These are phyloP conservation scores for Mirounga angustirostris DNA, from an alignment of 2,113 vertebrate genomes.

Conservation along the genomic window DNA sequence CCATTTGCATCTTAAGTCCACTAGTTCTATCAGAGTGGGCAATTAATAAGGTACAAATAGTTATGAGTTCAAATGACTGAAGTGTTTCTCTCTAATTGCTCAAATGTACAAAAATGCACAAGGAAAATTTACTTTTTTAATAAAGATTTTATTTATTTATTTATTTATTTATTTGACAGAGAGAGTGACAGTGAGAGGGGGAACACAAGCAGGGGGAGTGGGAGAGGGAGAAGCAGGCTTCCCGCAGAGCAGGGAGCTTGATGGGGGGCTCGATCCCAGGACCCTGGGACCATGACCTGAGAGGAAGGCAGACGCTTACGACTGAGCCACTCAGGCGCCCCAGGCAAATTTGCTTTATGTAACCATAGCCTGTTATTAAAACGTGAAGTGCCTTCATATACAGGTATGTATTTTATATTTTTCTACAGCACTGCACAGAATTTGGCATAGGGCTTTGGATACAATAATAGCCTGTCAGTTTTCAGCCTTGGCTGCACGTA, in stretches of 20 bases:
- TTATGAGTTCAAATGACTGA: slow-evolving; percentile 59
- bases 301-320: too few species aligned
- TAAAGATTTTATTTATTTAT: too few species aligned
- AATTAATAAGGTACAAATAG: slow-evolving; percentile 70
- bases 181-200: too few species aligned
- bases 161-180: too few species aligned
- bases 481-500: slow-evolving; percentile 18
- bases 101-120: slow-evolving; percentile 41
- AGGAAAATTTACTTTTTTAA: slow-evolving; percentile 16
- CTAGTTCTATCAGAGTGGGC: slow-evolving; percentile 40
- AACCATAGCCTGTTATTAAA: slow-evolving; percentile 42
- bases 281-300: too few species aligned
- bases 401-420: not conserved
- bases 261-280: too few species aligned
- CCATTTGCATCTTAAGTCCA: slow-evolving; percentile 59
- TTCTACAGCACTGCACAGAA: not conserved
- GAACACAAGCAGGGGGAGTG: too few species aligned
- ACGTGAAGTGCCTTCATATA: not conserved
- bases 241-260: too few species aligned
- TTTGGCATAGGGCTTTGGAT: slow-evolving; percentile 43
- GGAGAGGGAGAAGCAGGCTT: too few species aligned
- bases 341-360: not conserved
- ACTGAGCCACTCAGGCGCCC: too few species aligned
- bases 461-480: not conserved
- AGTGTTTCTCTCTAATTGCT: slow-evolving; percentile 57